These are phyloP conservation scores for Philopedon plagiatum DNA, from an alignment of 2,888 invertebrate genomes.

Conservation along the genomic window DNA sequence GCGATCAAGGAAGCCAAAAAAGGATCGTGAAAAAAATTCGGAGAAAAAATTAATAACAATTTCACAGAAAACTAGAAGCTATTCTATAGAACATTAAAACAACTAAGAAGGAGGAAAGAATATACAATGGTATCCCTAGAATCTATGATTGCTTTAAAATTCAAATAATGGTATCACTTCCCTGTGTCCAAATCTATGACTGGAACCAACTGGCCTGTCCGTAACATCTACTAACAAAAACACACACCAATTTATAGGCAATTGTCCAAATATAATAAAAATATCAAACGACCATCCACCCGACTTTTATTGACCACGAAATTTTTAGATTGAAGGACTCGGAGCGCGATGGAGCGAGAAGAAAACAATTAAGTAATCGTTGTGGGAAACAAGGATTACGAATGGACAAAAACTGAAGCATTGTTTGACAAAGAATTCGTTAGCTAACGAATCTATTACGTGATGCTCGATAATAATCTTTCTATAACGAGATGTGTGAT, in stretches of 20 bases:
- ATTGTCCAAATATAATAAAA: slow-evolving; percentile 41
- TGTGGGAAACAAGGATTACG: slow-evolving; percentile 43
- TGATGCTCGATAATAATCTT: neutral
- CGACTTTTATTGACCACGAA: slow-evolving; percentile 43
- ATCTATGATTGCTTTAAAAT: no score
- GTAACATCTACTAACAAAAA: no score
- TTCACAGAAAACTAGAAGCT: no score
- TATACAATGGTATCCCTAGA: no score
- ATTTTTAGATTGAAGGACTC: slow-evolving; percentile 44
- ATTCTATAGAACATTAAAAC: no score
- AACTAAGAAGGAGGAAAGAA: no score
- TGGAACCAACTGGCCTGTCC: no score
- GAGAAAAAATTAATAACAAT: no score
- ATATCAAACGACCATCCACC: slow-evolving; percentile 37
- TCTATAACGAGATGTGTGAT: neutral
- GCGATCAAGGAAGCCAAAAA: no score
- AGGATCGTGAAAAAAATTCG: no score
- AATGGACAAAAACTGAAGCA: slow-evolving; percentile 24
- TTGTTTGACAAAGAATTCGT: slow-evolving; percentile 28
- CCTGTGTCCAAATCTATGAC: no score
- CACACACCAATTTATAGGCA: slow-evolving; percentile 26
- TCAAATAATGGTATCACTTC: no score
- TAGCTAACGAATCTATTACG: slow-evolving; percentile 40
- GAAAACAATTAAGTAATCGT: slow-evolving; percentile 43
- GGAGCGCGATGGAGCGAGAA: slow-evolving; percentile 39